These are phyloP conservation scores for Conus ventricosus DNA, from an alignment of 1,140 invertebrate genomes.

Conservation along the genomic window DNA sequence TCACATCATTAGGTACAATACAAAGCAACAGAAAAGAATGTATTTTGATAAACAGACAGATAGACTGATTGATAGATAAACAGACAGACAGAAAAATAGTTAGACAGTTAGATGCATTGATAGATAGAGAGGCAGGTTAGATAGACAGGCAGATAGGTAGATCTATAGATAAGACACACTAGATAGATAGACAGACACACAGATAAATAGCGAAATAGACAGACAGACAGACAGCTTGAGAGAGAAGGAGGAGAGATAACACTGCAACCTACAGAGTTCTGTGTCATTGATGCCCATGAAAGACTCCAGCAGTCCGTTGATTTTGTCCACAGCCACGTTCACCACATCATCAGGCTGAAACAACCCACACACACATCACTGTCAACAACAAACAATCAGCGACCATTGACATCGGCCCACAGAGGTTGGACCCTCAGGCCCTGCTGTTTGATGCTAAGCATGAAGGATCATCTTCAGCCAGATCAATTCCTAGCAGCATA, in stretches of 20 bases:
- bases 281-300: conserved; percentile 98
- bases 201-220: neutral
- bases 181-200: neutral
- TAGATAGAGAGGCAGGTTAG: too few relatives aligned
- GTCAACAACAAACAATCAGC: too few relatives aligned
- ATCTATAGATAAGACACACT: neutral
- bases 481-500: too few relatives aligned
- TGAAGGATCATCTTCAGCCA: too few relatives aligned
- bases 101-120: too few relatives aligned
- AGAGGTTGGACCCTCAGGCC: too few relatives aligned
- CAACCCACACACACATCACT: neutral
- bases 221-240: neutral
- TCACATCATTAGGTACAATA: too few relatives aligned
- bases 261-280: conserved; percentile 83
- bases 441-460: too few relatives aligned
- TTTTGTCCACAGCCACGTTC: conserved; percentile 76
- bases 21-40: too few relatives aligned
- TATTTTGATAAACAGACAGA: too few relatives aligned
- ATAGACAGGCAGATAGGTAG: neutral
- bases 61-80: too few relatives aligned
- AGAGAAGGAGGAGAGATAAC: neutral
- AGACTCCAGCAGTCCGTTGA: conserved; percentile 92
- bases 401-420: too few relatives aligned
- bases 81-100: neutral
- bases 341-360: conserved; percentile 70